Base-by-base conservation (phyloP, 2,113 vertebrate genomes). In the Cyphotilapia sp. region DNA sequence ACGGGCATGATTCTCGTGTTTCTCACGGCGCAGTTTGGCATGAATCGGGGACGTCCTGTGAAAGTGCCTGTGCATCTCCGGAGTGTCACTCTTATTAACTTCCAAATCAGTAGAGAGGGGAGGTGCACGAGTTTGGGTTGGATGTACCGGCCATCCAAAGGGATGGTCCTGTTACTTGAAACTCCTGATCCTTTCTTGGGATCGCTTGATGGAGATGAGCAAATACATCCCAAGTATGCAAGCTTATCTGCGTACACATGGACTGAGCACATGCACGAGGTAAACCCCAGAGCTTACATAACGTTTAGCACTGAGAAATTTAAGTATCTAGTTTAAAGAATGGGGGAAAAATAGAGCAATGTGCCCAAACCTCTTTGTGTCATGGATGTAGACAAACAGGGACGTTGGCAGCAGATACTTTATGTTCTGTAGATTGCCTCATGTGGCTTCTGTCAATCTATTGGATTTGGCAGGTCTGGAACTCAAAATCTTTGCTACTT, bases 31-130 rank as follows among this genome's bases (percentile, higher is more conserved):
- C 38, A 35, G 81, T 24, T 90, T 80, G 92, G 91, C 82, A 83
- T 93, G 59, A 40, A 35, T 74, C 19, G 19, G 16, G 2, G 54
- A 29, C 59, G 84, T 80, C 69, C 85, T 35, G 57, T 51, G 83
- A 89, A 54, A 45, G 35, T 85, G 74, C 17, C 35, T 33, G 71
- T 16, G n/a, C 7, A 9, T 83, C 88, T 59, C 29, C 33, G 22
- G 63, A 57, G 76, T 81, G 54, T 84, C 87, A 7, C 92, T 96
- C 92, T 97, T 97, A 97, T 97, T 89, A 92, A 90, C 88, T 93
- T 81, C 45, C 42, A 81, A 51, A 89, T 80, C 88, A 66, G 84
- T 35, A 63, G 81, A 91, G 90, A 17, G 51, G 86, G 83, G 51
- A 40, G 53, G 56, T n/a, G 27, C 42, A 80, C 2, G 81, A 1